These are phyloP conservation scores for Orius laevigatus DNA, from an alignment of 1,140 invertebrate genomes.

Conservation along the genomic window DNA sequence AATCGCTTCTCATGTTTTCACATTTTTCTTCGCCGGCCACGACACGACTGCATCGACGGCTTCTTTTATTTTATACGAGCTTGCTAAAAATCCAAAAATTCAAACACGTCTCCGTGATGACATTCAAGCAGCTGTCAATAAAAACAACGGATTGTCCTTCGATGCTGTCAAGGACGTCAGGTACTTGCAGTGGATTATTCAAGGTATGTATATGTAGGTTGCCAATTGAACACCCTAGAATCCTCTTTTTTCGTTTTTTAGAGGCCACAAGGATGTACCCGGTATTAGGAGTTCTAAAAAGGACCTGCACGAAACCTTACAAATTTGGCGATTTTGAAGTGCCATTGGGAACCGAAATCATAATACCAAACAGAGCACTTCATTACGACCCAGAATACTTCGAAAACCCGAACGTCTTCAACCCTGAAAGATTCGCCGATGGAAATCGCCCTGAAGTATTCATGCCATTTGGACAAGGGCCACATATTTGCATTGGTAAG, in stretches of 20 bases:
- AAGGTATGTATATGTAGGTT: too few relatives aligned
- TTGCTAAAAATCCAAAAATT: not conserved
- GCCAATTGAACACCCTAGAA: not conserved
- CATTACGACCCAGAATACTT: constrained; percentile 2
- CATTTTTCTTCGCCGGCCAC: too few relatives aligned
- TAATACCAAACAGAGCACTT: not conserved
- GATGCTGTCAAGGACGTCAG: too few relatives aligned
- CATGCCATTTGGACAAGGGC: not conserved
- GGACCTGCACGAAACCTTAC: not conserved
- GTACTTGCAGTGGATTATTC: too few relatives aligned
- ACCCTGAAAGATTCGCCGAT: constrained; percentile 3
- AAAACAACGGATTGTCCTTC: too few relatives aligned
- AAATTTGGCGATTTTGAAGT: not conserved
- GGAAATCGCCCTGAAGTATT: too few relatives aligned
- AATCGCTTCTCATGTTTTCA: too few relatives aligned
- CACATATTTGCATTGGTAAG: too few relatives aligned
- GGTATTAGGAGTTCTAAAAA: constrained; percentile 2
- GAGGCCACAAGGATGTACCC: not conserved
- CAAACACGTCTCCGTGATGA: not conserved
- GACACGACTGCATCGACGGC: too few relatives aligned
- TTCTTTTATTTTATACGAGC: not conserved
- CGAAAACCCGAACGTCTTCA: not conserved
- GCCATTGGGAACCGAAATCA: not conserved
- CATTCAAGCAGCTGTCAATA: too few relatives aligned
- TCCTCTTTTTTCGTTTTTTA: not conserved